Evolutionary conservation across 2,113 vertebrate species (phyloP).

Genomic region (Phalacrocorax brasilianus): DNA sequence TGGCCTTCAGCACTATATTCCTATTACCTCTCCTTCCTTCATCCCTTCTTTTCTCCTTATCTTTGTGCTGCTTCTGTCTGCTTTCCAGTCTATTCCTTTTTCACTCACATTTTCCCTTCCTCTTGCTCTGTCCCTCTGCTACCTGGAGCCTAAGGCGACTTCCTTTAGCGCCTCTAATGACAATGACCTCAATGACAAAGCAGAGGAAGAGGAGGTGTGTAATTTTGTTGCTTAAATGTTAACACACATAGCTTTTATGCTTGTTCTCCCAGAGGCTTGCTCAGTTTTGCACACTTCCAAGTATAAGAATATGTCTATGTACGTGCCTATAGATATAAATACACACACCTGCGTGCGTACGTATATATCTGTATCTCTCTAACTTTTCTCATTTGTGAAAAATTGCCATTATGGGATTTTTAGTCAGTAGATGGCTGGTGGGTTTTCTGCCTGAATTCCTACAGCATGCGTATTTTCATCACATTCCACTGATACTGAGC

Average conservation of each 20-base stretch:
- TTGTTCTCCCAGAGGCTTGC: not conserved
- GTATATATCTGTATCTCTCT: not conserved
- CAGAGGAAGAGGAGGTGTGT: conserved; percentile 86
- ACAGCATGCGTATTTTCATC: not conserved
- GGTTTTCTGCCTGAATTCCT: not conserved
- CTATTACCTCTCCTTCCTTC: conserved; percentile 79
- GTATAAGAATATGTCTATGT: not conserved
- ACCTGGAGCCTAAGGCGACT: conserved; percentile 84
- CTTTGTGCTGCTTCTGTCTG: conserved; percentile 89
- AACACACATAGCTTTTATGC: conserved; percentile 17
- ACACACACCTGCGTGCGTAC: not conserved
- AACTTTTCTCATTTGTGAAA: not conserved
- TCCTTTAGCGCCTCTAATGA: conserved; percentile 68
- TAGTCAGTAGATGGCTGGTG: not conserved
- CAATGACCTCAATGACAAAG: conserved; percentile 73
- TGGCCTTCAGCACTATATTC: conserved; percentile 73
- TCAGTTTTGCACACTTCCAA: conserved; percentile 29
- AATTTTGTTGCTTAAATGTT: conserved; percentile 76
- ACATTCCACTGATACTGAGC: not conserved
- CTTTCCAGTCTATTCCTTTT: conserved; percentile 88
- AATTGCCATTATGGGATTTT: not conserved
- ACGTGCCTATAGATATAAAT: not conserved
- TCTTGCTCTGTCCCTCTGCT: conserved; percentile 91
- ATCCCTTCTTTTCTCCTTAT: conserved; percentile 86
- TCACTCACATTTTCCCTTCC: conserved; percentile 89